Evolutionary conservation across 1,140 invertebrate species (phyloP).

Genomic region (Chironomus striatipennis): DNA sequence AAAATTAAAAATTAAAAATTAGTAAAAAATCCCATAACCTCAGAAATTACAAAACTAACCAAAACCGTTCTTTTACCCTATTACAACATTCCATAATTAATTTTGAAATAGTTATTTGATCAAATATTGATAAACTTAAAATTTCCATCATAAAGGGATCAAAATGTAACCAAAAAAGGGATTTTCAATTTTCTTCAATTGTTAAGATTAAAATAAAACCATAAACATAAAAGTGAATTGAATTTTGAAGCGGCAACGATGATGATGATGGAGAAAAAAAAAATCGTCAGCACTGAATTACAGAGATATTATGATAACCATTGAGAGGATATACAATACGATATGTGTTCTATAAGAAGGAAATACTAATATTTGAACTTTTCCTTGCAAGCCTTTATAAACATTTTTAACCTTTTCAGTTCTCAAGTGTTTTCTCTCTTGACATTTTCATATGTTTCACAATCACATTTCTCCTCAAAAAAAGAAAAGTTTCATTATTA

Average conservation of each 20-base stretch:
- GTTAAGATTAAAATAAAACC: background rate
- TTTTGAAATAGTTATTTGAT: no score
- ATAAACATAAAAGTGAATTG: conserved; percentile 22
- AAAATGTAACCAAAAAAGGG: background rate
- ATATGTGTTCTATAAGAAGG: background rate
- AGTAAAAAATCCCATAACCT: no score
- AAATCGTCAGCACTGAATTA: conserved; percentile 6
- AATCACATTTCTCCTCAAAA: background rate
- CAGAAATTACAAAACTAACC: no score
- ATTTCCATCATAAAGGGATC: no score
- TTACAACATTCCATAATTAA: no score
- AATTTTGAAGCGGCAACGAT: background rate
- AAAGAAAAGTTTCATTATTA: background rate
- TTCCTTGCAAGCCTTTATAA: background rate
- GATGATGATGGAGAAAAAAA: background rate
- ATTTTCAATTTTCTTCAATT: background rate
- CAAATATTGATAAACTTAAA: no score
- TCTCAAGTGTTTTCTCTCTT: background rate
- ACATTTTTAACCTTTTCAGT: conserved; percentile 21
- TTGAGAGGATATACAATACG: background rate
- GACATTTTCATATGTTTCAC: conserved; percentile 10
- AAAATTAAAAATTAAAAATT: no score
- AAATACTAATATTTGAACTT: conserved; percentile 22
- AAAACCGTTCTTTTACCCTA: no score
- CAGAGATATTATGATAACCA: conserved; percentile 18